phyloP scores from a whole-genome alignment of 2,888 invertebrate genomes.

The Stenchaetothrips biformis region DNA sequence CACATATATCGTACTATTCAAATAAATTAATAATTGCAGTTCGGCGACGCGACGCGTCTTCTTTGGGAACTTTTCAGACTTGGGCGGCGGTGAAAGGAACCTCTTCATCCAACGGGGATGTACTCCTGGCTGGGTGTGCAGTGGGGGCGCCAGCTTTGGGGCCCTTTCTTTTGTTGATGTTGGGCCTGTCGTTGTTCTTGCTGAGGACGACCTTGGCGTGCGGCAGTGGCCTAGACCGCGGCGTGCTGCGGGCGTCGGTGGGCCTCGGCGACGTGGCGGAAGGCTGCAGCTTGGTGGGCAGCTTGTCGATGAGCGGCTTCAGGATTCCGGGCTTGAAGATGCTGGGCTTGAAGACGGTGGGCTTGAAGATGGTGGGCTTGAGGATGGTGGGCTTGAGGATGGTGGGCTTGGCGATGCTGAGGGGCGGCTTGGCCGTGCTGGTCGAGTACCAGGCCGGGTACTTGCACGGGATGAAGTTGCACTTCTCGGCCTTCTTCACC shows the following conservation, averaged over 20 bases:
- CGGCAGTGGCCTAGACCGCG: constrained; percentile 4
- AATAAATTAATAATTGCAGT: no score
- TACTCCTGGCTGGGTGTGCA: no score
- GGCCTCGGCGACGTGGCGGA: neutral
- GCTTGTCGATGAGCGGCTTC: neutral
- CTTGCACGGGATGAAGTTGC: constrained; percentile 39
- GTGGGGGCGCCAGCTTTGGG: no score
- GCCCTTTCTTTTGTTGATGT: neutral
- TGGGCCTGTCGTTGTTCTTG: neutral
- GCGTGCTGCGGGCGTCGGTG: neutral
- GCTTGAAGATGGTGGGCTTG: neutral
- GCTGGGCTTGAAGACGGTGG: no score
- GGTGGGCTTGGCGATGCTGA: neutral
- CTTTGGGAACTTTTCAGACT: no score
- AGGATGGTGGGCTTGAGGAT: neutral
- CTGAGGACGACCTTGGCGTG: neutral
- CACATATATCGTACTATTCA: no score
- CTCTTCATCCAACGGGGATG: no score
- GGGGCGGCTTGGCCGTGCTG: neutral
- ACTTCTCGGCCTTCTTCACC: constrained; percentile 37
- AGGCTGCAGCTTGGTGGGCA: neutral
- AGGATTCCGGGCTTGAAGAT: neutral
- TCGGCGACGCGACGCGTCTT: no score
- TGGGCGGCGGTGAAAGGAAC: no score
- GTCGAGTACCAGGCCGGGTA: constrained; percentile 27